phyloP scores from a whole-genome alignment of 2,113 vertebrate genomes.

The Passer montanus region DNA sequence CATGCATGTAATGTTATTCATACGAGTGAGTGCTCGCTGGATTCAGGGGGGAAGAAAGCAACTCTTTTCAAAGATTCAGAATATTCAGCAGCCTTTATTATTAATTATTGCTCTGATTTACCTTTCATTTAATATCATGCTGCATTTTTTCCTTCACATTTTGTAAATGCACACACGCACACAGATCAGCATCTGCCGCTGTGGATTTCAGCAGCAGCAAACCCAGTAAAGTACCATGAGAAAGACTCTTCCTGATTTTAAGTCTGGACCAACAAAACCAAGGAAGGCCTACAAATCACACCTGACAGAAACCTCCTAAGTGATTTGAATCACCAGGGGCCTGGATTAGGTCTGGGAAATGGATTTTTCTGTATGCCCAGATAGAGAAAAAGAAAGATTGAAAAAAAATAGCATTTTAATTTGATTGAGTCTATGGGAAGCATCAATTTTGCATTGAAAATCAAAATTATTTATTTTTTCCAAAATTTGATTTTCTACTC shows the following conservation, averaged over 20 bases:
- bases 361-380: background rate
- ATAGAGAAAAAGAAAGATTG: background rate
- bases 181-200: background rate
- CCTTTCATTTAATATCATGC: slow-evolving; percentile 20
- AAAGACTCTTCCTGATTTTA: background rate
- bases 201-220: background rate
- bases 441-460: background rate
- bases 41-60: background rate
- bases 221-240: background rate
- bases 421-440: background rate
- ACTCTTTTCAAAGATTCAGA: slow-evolving; percentile 32
- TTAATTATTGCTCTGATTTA: slow-evolving; percentile 43
- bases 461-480: background rate
- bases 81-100: slow-evolving; percentile 27
- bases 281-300: background rate
- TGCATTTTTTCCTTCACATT: background rate
- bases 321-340: background rate
- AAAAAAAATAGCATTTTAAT: background rate
- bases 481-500: background rate
- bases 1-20: slow-evolving; percentile 49
- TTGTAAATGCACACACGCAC: background rate
- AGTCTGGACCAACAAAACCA: background rate
- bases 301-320: background rate
- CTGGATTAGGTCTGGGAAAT: background rate
- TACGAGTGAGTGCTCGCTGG: slow-evolving; percentile 45